These are phyloP conservation scores for Saccostrea echinata DNA, from an alignment of 1,140 invertebrate genomes.

Conservation along the genomic window DNA sequence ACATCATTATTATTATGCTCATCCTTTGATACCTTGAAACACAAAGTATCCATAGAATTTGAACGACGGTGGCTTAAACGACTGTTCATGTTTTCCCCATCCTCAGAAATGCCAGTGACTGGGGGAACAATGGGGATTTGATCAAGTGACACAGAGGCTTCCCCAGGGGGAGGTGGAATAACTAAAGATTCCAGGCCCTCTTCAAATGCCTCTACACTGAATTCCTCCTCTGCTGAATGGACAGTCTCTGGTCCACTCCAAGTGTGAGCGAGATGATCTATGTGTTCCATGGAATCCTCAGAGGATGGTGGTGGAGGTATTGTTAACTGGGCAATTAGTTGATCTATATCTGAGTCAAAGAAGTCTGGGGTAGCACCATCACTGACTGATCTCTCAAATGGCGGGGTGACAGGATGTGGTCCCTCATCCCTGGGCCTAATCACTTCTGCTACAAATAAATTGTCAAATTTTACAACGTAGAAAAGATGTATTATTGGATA, in stretches of 20 bases:
- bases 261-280: conserved; percentile 48
- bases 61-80: conserved; percentile 66
- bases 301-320: conserved; percentile 85
- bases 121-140: conserved; percentile 70
- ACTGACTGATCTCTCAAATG: conserved; percentile 77
- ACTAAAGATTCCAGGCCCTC: conserved; percentile 51
- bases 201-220: background rate
- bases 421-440: background rate
- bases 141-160: conserved; percentile 55
- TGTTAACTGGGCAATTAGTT: conserved; percentile 90
- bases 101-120: conserved; percentile 44
- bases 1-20: conserved; percentile 14
- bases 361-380: conserved; percentile 70
- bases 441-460: background rate
- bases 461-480: background rate
- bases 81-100: conserved; percentile 35
- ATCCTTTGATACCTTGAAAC: conserved; percentile 38
- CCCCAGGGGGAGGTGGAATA: conserved; percentile 64
- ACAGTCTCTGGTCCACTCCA: conserved; percentile 59
- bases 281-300: conserved; percentile 9
- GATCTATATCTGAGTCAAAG: conserved; percentile 83
- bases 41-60: conserved; percentile 65
- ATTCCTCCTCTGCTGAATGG: background rate
- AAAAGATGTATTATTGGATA: background rate
- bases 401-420: conserved; percentile 78